Base-by-base conservation (phyloP, 1,140 invertebrate species). In the Lasaia peninsularis region DNA sequence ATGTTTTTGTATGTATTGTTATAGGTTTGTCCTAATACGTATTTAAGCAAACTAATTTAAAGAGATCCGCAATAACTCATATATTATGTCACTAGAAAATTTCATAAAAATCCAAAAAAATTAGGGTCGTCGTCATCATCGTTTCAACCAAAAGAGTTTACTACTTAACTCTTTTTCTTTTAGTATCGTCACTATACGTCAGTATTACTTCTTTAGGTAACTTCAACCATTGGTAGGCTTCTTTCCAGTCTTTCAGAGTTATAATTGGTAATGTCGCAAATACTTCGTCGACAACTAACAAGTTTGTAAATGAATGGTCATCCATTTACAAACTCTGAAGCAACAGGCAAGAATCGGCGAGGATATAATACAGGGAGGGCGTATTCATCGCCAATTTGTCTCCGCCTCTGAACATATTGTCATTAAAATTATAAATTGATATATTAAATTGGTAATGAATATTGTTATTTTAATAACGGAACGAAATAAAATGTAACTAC, bases 191-290 rank as follows among this genome's bases (percentile, higher is more conserved):
- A 48, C 11, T 48, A 14, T 20, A 14, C 40, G 14, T 48, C 2
- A 48, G 11, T 48, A 48, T 48, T 11, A 48, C 16, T 48, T 48
- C 40, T 48, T 48, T 48, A 14, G 40, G 40, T 20, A 48, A 48
- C 40, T 20, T 48, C 10, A 14, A n/a, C 14, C 16, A 48, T 48
- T 48, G 12, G 40, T 48, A 48, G 11, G 40, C 11, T 48, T 16
- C 7, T 48, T 4, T 28, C 49, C 49, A 24, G 20, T 28, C 49
- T 51, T 51, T 24, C 49, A 51, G 9, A 51, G 24, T 51, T 28
- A 51, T 11, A 10, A 21, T 11, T 21, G 24, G 49, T 28, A 21
- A 21, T 51, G 40, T 44, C 40, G 12, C 12, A 44, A 44, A 44
- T 44, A 12, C 12, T 44, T 44, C 12, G 16, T 44, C 12, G 2